These are phyloP conservation scores for Alcedo atthis DNA, from an alignment of 2,797 vertebrate species.

Conservation along the genomic window DNA sequence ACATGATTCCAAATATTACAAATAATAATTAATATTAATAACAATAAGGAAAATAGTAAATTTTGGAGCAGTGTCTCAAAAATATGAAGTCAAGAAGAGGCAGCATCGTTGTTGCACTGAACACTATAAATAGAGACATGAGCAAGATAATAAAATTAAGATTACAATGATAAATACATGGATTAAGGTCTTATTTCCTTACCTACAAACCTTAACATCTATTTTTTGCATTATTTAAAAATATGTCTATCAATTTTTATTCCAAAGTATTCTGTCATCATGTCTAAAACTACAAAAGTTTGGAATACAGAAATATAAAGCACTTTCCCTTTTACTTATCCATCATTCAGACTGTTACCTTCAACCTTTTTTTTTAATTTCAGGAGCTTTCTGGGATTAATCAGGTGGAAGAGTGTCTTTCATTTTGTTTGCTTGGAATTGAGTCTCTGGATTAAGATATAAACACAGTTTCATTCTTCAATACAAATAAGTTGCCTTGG, in stretches of 20 bases:
- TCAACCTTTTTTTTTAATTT: not conserved
- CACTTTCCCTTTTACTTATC: not conserved
- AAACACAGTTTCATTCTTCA: not conserved
- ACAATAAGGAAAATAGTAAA: not conserved
- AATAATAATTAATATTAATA: not conserved
- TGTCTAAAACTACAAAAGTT: not conserved
- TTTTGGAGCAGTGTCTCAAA: not conserved
- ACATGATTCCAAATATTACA: not conserved
- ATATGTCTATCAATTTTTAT: not conserved
- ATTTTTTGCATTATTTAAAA: not conserved
- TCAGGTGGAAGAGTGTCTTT: not conserved
- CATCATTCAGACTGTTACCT: not conserved
- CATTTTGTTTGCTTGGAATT: not conserved
- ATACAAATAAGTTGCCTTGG: not conserved
- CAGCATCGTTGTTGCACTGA: not conserved
- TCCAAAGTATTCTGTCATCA: not conserved
- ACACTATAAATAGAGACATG: not conserved
- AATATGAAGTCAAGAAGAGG: not conserved
- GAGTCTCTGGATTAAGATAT: not conserved
- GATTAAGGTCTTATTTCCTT: not conserved
- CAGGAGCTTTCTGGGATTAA: not conserved
- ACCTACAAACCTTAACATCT: not conserved
- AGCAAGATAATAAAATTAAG: not conserved
- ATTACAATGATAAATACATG: not conserved
- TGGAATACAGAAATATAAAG: not conserved